phyloP scores from a whole-genome alignment of 2,888 invertebrate species.

The Alcis repandata region DNA sequence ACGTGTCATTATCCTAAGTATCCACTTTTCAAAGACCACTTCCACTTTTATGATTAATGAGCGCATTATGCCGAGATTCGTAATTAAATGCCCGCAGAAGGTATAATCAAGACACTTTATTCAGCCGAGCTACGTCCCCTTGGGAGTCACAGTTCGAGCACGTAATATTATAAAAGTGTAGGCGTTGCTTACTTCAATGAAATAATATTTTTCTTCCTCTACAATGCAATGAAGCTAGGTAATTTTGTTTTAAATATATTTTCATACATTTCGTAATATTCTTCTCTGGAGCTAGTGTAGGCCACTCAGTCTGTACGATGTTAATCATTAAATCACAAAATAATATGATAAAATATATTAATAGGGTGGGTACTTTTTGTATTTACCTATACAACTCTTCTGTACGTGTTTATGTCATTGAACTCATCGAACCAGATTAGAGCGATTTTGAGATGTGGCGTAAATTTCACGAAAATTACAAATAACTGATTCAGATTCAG shows the following conservation, averaged over 20 bases:
- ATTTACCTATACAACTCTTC: too few relatives aligned
- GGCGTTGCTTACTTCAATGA: conserved; percentile 33
- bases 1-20: conserved; percentile 41
- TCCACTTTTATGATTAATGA: conserved; percentile 61
- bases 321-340: not conserved
- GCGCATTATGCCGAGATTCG: conserved; percentile 62
- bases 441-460: too few relatives aligned
- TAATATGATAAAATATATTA: too few relatives aligned
- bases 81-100: conserved; percentile 65
- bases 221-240: conserved; percentile 15
- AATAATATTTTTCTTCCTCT: conserved; percentile 33
- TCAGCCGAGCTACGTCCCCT: conserved; percentile 52
- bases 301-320: not conserved
- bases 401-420: too few relatives aligned
- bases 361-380: too few relatives aligned
- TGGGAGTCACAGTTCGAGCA: conserved; percentile 43
- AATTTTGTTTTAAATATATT: conserved; percentile 15
- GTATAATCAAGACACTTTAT: conserved; percentile 64
- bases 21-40: conserved; percentile 42
- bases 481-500: too few relatives aligned
- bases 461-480: too few relatives aligned
- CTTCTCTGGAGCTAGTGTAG: not conserved
- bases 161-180: conserved; percentile 37
- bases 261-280: not conserved
- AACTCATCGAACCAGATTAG: too few relatives aligned